Base-by-base conservation (phyloP, 2,888 invertebrate species). In the Drosophila kuntzei region DNA sequence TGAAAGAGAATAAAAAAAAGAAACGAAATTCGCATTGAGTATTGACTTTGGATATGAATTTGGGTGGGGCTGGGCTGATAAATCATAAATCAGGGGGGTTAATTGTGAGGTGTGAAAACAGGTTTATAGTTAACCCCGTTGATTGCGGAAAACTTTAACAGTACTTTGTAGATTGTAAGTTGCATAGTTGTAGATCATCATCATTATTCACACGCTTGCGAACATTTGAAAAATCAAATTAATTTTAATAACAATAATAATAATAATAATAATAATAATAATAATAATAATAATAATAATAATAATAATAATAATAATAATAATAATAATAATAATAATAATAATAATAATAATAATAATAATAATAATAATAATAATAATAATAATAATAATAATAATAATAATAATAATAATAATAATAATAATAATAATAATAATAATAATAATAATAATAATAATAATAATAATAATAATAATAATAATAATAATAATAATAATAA, bases 141-240 rank as follows among this genome's bases (percentile, higher is more conserved):
- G 36, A 37, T 12, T 37, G 51, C 37, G 25, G n/a, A 37, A 36
- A 36, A 36, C 50, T 20, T 29, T 18, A 51, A 29, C 37, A 37
- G 51, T 37, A 37, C 37, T 27, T 27, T 27, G 36, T 41, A 16
- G 12, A 9, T 46, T 11, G 22, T 46, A 44, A 27, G 27, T 25
- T 49, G 32, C 27, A 22, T 18, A 18, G n/a, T 34, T 63, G n/a
- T 34, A 7, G 22, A 50, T 36, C 34, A 22, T 29, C 5, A 20
- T 29, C 36, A 53, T 54, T 64, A 51, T 59, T 71, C 50, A 29
- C 71, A 65, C 59, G 59, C 39, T 29, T n/a, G 12, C 32, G 2
- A 47, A 47, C 7, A 7, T 9, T 1, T n/a, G n/a, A 20, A 41
- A 6, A 27, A 46, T 14, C 11, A 46, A 46, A 16, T 27, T 6